Conservation (phyloP, 2,797 vertebrate genomes). For the Podargus strigoides region DNA sequence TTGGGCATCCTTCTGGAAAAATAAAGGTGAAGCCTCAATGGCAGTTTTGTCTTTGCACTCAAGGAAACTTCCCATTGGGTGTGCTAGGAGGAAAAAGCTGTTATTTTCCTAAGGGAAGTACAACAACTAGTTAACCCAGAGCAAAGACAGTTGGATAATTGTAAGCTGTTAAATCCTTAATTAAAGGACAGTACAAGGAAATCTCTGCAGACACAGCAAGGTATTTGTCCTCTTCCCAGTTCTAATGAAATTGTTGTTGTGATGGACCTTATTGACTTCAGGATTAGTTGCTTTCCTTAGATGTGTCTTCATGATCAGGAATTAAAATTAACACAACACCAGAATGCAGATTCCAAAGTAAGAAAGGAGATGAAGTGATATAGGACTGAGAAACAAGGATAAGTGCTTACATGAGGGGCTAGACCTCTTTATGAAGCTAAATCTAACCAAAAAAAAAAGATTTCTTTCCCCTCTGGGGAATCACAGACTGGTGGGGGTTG, state of each 20-base stretch:
- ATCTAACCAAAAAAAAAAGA: neutral
- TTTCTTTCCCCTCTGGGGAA: neutral
- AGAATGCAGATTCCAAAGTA: neutral
- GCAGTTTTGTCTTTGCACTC: constrained; percentile 7
- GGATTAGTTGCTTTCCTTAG: constrained; percentile 44
- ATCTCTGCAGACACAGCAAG: constrained; percentile 37
- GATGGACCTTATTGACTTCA: constrained; percentile 57
- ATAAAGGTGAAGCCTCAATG: neutral
- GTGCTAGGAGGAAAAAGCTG: neutral
- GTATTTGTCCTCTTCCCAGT: constrained; percentile 10
- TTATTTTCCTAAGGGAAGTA: constrained; percentile 21
- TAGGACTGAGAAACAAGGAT: neutral
- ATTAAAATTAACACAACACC: neutral
- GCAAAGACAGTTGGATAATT: constrained; percentile 44
- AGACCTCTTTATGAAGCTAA: neutral
- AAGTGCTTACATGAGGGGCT: neutral
- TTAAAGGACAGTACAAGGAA: constrained; percentile 56
- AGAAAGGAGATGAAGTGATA: neutral
- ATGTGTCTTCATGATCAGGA: constrained; percentile 7
- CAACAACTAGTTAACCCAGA: constrained; percentile 49
- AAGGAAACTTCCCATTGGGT: neutral
- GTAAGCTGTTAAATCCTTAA: constrained; percentile 59
- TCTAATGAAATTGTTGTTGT: constrained; percentile 66
- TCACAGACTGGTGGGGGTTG: too few species aligned
- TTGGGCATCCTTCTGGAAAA: neutral